phyloP scores from a whole-genome alignment of 1,140 invertebrate species.

The Lepidurus apus region DNA sequence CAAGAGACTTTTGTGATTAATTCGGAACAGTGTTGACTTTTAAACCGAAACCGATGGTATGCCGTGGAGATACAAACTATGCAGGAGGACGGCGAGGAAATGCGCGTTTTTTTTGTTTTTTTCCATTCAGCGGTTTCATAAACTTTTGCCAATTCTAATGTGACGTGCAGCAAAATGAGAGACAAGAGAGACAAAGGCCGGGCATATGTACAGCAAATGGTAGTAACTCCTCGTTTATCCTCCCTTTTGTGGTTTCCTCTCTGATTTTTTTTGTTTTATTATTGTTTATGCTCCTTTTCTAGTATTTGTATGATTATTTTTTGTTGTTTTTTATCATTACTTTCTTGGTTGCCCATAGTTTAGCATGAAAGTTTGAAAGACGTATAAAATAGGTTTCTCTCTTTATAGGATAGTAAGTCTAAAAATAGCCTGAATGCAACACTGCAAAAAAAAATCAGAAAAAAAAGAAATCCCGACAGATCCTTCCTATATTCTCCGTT shows the following conservation, averaged over 20 bases:
- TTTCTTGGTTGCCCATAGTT: conserved; percentile 5
- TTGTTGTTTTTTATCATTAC: background rate
- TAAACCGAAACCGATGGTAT: background rate
- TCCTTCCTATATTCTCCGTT: background rate
- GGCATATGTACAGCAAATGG: conserved; percentile 16
- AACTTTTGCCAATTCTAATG: background rate
- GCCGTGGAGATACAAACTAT: background rate
- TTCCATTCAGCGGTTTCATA: background rate
- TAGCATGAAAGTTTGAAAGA: background rate
- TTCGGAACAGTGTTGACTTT: background rate
- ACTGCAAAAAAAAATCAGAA: background rate
- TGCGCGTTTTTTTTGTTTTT: background rate
- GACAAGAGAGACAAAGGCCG: background rate
- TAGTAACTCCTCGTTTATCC: conserved; percentile 11
- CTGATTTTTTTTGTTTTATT: background rate
- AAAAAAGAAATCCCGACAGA: background rate
- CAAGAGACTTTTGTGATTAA: background rate
- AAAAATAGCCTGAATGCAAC: conserved; percentile 15
- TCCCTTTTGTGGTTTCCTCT: conserved; percentile 1
- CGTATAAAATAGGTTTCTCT: conserved; percentile 1
- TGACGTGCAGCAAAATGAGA: conserved; percentile 3
- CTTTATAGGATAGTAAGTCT: conserved; percentile 13
- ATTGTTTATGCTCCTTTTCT: background rate
- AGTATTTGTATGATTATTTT: background rate
- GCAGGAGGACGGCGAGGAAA: background rate